A percentile compares a stretch with the other conserved stretches of the same genome.
Conservation (phyloP, 2,113 vertebrate species). For the Petaurus breviceps region DNA sequence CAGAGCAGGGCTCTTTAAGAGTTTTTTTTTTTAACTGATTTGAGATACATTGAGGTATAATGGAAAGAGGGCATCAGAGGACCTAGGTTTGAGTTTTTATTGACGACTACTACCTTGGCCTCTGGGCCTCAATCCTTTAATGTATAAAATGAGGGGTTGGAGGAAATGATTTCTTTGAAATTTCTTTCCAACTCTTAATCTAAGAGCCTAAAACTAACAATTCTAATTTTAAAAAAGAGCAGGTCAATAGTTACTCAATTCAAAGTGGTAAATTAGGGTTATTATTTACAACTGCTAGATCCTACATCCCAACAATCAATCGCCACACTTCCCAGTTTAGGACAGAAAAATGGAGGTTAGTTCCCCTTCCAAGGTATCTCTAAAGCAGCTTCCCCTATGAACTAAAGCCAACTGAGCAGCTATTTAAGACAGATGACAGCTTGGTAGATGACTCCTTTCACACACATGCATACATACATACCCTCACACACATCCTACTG, state of each 20-base stretch:
- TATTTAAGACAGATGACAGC: not conserved
- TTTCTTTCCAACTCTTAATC: not conserved
- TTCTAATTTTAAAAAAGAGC: not conserved
- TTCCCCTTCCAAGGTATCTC: not conserved
- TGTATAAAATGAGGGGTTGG: not conserved
- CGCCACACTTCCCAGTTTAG: not conserved
- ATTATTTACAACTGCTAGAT: not conserved
- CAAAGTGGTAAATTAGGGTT: not conserved
- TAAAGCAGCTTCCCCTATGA: not conserved
- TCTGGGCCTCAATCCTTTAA: not conserved
- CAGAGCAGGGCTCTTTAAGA: not conserved
- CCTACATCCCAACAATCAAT: not conserved
- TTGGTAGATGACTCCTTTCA: not conserved
- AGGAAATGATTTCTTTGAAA: not conserved
- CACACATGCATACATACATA: not conserved
- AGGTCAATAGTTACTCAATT: not conserved
- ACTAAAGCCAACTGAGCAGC: too few relatives aligned
- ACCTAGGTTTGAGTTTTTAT: not conserved
- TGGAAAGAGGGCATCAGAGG: not conserved
- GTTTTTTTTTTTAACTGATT: not conserved
- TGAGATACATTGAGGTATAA: not conserved
- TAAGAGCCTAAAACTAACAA: not conserved
- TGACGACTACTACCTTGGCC: not conserved
- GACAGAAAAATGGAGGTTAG: not conserved
- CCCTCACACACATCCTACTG: too few relatives aligned